Evolutionary conservation across 2,888 invertebrate genomes (phyloP), one percentile per base, ranked within the genome.

Genomic region (Crocallis elinguaria): DNA sequence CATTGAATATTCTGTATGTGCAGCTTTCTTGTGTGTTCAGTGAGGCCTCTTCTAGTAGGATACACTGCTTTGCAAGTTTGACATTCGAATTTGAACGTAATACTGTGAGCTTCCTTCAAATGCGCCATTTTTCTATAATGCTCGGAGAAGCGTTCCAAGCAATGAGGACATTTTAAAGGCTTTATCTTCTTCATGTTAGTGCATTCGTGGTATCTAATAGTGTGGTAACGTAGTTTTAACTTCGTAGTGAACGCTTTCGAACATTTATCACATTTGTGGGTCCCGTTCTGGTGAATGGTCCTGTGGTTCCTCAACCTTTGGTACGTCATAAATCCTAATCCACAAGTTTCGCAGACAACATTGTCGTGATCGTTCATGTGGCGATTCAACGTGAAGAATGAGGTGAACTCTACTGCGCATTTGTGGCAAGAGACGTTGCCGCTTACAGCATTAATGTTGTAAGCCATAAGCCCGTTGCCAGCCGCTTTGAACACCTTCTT

Each of bases 71-170:
- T 85, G 45, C 89, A 89, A 1, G 69, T 59, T 1, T 69, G 75
- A 43, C 89, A 89, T 33, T 87, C 88, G 30, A 88, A 89, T 0
- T 75, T 82, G 19, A 86, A 87, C 0, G 79, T 67, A 3, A 88
- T 88, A 0, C 86, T 88, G 49, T 90, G 89, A 0, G 70, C 82
- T 53, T 85, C 83, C 59, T 79, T 86, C 49, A 90, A 60, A 57
- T 90, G 89, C 1, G 83, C 83, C 86, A 89, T 87, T 46, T 88
- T 89, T 1, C 76, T 75, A 35, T 89, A 89, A 50, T 89, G 88
- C 52, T 88, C 87, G 0, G 86, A 71, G 39, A 90, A 89, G 7
- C 90, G 66, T 61, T 89, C 88, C 46, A 86, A 74, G 30, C 90
- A 90, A 49, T 86, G 88, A 0, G 89, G 84, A 55, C 90, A 90